Conservation (phyloP, 2,888 invertebrate genomes). For the Agriopis leucophaearia region DNA sequence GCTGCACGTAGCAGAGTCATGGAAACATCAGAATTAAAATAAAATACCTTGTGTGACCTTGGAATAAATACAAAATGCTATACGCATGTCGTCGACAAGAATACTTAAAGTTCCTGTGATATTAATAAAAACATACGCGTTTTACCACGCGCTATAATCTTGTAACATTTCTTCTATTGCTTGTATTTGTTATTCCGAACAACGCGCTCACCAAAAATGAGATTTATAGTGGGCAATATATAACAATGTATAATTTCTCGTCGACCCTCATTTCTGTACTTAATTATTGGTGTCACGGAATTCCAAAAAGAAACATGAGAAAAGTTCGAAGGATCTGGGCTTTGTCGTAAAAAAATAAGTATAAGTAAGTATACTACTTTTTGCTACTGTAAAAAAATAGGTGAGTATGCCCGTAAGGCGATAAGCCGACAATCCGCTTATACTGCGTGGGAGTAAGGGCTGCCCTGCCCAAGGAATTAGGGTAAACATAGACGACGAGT, state of each 20-base stretch:
- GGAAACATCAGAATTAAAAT: conserved; percentile 30
- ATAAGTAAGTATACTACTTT: conserved; percentile 66
- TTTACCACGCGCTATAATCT: conserved; percentile 36
- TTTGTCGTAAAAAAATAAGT: conserved; percentile 71
- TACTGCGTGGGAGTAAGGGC: conserved; percentile 67
- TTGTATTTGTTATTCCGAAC: conserved; percentile 73
- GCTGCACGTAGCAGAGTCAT: conserved; percentile 29
- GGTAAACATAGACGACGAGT: conserved; percentile 82
- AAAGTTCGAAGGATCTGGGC: conserved; percentile 79
- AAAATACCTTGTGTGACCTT: conserved; percentile 32
- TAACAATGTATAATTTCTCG: conserved; percentile 83
- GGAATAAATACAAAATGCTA: conserved; percentile 32
- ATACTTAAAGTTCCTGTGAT: conserved; percentile 44
- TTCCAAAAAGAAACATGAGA: conserved; percentile 78
- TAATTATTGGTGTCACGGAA: conserved; percentile 86
- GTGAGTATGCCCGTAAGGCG: conserved; percentile 75
- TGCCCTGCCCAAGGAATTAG: conserved; percentile 66
- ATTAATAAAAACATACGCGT: conserved; percentile 46
- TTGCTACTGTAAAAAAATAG: conserved; percentile 78
- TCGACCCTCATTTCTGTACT: conserved; percentile 76
- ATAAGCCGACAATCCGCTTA: conserved; percentile 85
- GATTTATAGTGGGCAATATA: conserved; percentile 77
- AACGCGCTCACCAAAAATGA: conserved; percentile 76
- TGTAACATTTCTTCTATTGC: conserved; percentile 42
- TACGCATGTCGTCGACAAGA: conserved; percentile 32